Evolutionary conservation across 2,113 vertebrate genomes (phyloP).

Genomic region (Toxotes jaculatrix): DNA sequence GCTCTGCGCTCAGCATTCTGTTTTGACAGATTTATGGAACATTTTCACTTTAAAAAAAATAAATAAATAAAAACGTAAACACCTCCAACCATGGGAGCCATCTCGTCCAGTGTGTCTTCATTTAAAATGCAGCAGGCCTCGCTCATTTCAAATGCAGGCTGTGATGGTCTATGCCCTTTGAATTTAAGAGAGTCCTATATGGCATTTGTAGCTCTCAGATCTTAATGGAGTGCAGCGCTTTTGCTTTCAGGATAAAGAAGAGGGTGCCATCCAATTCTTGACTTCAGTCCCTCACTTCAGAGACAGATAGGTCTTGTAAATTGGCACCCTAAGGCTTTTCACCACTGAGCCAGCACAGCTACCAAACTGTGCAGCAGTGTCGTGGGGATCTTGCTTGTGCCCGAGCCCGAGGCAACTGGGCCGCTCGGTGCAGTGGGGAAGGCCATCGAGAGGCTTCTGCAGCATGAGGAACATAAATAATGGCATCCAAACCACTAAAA

Average conservation of each 20-base stretch:
- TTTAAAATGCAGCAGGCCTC: constrained; percentile 39
- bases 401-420: constrained; percentile 21
- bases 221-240: constrained; percentile 28
- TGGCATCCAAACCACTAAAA: constrained; percentile 4
- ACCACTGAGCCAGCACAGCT: constrained; percentile 22
- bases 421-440: constrained; percentile 14
- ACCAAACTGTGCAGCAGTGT: constrained; percentile 42
- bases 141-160: constrained; percentile 46
- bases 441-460: constrained; percentile 31
- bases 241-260: constrained; percentile 59
- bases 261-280: constrained; percentile 48
- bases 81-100: background rate
- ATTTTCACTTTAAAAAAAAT: constrained; percentile 20
- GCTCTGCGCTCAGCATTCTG: constrained; percentile 3
- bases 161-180: constrained; percentile 71
- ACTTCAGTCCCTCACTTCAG: constrained; percentile 56
- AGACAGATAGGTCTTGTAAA: constrained; percentile 54
- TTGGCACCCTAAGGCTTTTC: constrained; percentile 57
- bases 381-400: background rate
- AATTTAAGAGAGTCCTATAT: constrained; percentile 53
- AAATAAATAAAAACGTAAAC: constrained; percentile 30
- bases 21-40: constrained; percentile 1
- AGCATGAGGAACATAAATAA: constrained; percentile 10
- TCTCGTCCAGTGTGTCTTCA: background rate
- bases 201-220: constrained; percentile 62